Evolutionary conservation across 2,113 vertebrate species (phyloP).

Genomic region (Turnix velox): DNA sequence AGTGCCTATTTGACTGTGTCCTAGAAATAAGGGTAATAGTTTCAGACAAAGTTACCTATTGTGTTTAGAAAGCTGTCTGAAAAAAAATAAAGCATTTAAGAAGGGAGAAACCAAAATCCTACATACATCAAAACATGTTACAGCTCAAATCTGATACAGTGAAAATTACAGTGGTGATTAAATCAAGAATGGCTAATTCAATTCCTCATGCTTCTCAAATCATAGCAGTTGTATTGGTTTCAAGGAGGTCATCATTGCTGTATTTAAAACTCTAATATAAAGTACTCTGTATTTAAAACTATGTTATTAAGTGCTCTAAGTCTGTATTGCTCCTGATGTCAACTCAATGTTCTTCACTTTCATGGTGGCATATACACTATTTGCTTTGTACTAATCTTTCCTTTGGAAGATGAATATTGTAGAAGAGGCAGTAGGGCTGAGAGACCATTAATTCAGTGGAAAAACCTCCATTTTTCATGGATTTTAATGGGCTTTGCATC

Average conservation of each 20-base stretch:
- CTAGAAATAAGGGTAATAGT: neutral
- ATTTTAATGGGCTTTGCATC: neutral
- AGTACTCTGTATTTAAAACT: slow-evolving; percentile 40
- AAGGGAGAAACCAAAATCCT: slow-evolving; percentile 18
- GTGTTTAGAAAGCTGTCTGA: neutral
- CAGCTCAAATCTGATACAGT: slow-evolving; percentile 34
- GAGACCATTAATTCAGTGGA: neutral
- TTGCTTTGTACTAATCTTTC: neutral
- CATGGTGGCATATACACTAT: neutral
- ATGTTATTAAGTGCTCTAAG: slow-evolving; percentile 40
- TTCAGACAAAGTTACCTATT: neutral
- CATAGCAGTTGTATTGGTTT: slow-evolving; percentile 34
- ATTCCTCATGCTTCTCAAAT: slow-evolving; percentile 52
- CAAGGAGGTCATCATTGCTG: slow-evolving; percentile 36
- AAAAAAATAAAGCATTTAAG: slow-evolving; percentile 21
- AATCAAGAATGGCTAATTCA: slow-evolving; percentile 54
- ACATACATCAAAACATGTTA: slow-evolving; percentile 7
- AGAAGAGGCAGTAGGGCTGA: neutral
- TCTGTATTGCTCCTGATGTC: slow-evolving; percentile 20
- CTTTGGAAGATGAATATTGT: neutral
- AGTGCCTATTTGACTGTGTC: neutral
- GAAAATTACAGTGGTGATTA: slow-evolving; percentile 54
- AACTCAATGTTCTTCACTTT: neutral
- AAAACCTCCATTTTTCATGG: neutral
- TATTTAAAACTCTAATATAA: slow-evolving; percentile 35